Evolutionary conservation across 2,113 vertebrate genomes (phyloP).

Genomic region (Aix galericulata): DNA sequence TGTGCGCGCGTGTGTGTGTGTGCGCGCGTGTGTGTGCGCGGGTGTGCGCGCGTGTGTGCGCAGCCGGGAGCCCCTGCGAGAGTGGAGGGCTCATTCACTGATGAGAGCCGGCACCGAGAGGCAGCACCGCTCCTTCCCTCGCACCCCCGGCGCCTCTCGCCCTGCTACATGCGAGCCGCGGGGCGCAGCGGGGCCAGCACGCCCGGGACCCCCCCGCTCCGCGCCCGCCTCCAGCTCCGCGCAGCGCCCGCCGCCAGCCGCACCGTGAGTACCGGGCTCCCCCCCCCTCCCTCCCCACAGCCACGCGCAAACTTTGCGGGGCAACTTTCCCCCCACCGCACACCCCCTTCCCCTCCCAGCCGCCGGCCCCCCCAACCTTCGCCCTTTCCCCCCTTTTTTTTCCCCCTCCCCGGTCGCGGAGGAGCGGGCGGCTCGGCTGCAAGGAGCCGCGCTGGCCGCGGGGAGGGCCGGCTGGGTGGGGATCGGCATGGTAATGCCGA

Average conservation of each 20-base stretch:
- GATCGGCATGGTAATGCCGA: neutral
- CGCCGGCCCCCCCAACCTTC: neutral
- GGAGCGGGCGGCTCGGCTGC: neutral
- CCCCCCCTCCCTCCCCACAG: too few relatives aligned
- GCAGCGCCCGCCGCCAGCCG: conserved; percentile 76
- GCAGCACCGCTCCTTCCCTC: conserved; percentile 86
- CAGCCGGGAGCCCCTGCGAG: conserved; percentile 76
- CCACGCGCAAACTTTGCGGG: conserved; percentile 37
- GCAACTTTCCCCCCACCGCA: neutral
- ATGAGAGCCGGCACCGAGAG: conserved; percentile 87
- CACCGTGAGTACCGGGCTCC: neutral
- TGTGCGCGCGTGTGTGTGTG: conserved; percentile 16
- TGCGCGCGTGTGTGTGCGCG: neutral
- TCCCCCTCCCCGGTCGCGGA: neutral
- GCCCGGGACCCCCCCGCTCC: conserved; percentile 83
- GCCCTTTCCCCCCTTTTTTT: neutral
- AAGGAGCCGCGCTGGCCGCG: neutral
- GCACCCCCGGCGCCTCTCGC: conserved; percentile 77
- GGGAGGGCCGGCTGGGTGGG: conserved; percentile 15
- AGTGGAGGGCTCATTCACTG: conserved; percentile 87
- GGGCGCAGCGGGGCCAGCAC: conserved; percentile 82
- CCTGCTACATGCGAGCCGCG: conserved; percentile 84
- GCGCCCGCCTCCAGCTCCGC: conserved; percentile 47
- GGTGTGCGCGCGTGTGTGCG: conserved; percentile 9
- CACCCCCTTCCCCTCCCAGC: neutral